phyloP scores from a whole-genome alignment of 2,888 invertebrate species.

The Emesis furor region DNA sequence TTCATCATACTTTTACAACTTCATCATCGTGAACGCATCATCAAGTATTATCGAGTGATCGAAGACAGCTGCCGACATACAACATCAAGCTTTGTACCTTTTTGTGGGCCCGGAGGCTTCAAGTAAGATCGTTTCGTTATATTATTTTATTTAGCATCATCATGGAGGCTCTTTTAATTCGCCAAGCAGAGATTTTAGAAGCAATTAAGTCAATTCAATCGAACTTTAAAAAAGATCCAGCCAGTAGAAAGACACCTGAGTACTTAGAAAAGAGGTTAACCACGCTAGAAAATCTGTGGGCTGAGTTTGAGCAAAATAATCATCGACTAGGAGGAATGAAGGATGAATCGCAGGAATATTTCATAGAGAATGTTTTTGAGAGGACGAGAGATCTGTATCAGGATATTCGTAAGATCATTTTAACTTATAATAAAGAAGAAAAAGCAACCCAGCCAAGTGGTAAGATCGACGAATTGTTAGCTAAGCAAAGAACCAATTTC shows the following conservation, averaged over 20 bases:
- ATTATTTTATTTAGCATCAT: background rate
- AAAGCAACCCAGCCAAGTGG: no score
- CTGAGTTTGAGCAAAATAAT: constrained; percentile 26
- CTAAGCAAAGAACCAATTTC: constrained; percentile 28
- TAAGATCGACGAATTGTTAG: no score
- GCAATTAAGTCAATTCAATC: constrained; percentile 27
- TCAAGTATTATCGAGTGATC: background rate
- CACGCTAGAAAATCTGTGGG: constrained; percentile 26
- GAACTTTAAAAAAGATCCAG: constrained; percentile 49
- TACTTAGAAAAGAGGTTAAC: constrained; percentile 34
- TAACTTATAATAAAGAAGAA: no score
- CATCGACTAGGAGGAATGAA: no score
- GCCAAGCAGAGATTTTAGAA: constrained; percentile 34
- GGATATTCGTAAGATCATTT: no score
- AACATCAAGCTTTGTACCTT: background rate
- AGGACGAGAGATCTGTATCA: no score
- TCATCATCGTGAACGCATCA: background rate
- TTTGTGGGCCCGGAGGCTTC: background rate
- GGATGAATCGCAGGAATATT: no score
- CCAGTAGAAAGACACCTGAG: constrained; percentile 29
- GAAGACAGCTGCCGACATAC: background rate
- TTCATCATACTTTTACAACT: background rate
- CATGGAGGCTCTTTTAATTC: constrained; percentile 24
- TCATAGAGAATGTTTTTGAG: no score
- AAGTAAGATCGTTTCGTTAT: constrained; percentile 31